phyloP scores from a whole-genome alignment of 1,140 invertebrate genomes.

The Cydia pomonella region DNA sequence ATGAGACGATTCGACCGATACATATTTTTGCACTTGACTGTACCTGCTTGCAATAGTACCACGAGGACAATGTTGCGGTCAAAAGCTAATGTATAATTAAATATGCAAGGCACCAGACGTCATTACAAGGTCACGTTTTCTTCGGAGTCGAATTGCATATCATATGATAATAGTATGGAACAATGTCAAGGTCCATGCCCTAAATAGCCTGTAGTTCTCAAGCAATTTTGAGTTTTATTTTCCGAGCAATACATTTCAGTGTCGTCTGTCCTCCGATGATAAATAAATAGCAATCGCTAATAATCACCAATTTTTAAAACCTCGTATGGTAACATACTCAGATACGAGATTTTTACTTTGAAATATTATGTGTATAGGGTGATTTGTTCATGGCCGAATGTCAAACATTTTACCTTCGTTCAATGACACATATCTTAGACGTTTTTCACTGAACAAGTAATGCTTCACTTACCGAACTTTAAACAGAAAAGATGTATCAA shows the following conservation, averaged over 20 bases:
- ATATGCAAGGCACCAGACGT: conserved; percentile 5
- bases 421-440: no score
- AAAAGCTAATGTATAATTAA: conserved; percentile 17
- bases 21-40: no score
- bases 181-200: conserved; percentile 8
- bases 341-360: no score
- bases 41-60: no score
- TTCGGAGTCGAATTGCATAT: not conserved
- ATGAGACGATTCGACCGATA: no score
- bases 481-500: not conserved
- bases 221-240: not conserved
- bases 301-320: no score
- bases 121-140: conserved; percentile 4
- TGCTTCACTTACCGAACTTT: no score
- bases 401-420: no score
- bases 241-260: not conserved
- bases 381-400: not conserved
- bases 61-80: not conserved
- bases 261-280: not conserved
- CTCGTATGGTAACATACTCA: no score
- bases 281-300: not conserved
- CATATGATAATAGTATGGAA: conserved; percentile 11
- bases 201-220: not conserved
- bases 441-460: no score
- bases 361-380: no score